phyloP scores from a whole-genome alignment of 2,797 vertebrate species.

The Cynopterus sphinx region DNA sequence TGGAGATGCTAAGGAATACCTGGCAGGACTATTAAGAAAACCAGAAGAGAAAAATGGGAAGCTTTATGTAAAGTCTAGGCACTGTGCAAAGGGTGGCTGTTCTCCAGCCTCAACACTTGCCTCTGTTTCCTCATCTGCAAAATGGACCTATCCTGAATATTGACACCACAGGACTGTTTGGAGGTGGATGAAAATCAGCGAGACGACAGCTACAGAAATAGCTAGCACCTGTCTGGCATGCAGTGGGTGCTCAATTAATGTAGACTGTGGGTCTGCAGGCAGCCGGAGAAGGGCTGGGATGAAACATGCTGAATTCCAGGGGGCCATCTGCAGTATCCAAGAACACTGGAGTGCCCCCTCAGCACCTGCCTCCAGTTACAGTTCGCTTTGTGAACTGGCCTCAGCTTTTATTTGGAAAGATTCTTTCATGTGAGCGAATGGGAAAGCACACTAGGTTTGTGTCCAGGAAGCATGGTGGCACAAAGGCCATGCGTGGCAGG shows the following conservation, averaged over 20 bases:
- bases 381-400: conserved; percentile 74
- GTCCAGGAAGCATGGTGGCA: neutral
- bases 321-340: conserved; percentile 82
- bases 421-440: conserved; percentile 74
- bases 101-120: neutral
- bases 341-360: conserved; percentile 59
- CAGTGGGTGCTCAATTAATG: neutral
- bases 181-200: neutral
- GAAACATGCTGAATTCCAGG: conserved; percentile 29
- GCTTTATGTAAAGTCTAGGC: neutral
- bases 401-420: conserved; percentile 76
- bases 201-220: neutral
- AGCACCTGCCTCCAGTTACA: conserved; percentile 80
- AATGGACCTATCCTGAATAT: neutral
- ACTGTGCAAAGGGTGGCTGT: neutral
- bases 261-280: neutral
- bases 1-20: neutral
- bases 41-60: neutral
- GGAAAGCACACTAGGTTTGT: conserved; percentile 70
- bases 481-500: conserved; percentile 48
- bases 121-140: neutral
- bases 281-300: neutral
- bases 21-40: neutral
- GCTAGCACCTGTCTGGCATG: neutral
- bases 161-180: neutral